Evolutionary conservation across 2,113 vertebrate genomes (phyloP), one percentile per base, ranked within the genome.

Genomic region (Machaerirhynchus nigripectus): DNA sequence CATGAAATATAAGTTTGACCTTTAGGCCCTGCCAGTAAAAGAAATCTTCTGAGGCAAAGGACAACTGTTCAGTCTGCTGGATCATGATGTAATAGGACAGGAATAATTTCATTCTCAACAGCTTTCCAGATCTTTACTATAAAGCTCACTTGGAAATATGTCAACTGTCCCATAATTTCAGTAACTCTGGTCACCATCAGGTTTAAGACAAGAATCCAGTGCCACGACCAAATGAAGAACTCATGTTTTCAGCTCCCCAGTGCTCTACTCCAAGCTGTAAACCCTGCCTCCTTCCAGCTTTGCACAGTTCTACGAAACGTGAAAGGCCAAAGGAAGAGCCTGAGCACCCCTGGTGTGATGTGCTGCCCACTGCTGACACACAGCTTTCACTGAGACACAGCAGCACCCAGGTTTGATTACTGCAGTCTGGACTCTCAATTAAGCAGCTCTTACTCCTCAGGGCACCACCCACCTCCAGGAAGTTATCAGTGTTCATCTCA

Each of bases 401-500:
- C 35, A 67, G 18, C 30, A 12, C 27, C 46, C 6, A 4, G 3
- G 31, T 37, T 31, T 71, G 53, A 76, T 50, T 57, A 26, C 21
- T 16, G 63, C 11, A 33, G 11, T 27, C 56, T 15, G 17, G 50
- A 40, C 49, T 26, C 46, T 6, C 50, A 78, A 9, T 40, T 15
- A 89, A 89, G 26, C 78, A 81, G 22, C 10, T 47, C 13, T 18
- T 61, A 28, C 50, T 75, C 28, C 19, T 33, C 22, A 49, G 90
- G 46, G 70, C 20, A n/a, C 5, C 44, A 95, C 97, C 16, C 24
- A 99, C 99, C 97, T 99, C 98, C 15, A 99, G 97, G 96, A 99
- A 99, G 89, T 87, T 97, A 74, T 99, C 99, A 0, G 99, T 99
- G 95, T 99, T 99, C 99, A 99, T 99, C 98, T 99, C 99, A 11